Base-by-base conservation (phyloP, 92 coral and sea anemone genomes). In the Porites evermanni region DNA sequence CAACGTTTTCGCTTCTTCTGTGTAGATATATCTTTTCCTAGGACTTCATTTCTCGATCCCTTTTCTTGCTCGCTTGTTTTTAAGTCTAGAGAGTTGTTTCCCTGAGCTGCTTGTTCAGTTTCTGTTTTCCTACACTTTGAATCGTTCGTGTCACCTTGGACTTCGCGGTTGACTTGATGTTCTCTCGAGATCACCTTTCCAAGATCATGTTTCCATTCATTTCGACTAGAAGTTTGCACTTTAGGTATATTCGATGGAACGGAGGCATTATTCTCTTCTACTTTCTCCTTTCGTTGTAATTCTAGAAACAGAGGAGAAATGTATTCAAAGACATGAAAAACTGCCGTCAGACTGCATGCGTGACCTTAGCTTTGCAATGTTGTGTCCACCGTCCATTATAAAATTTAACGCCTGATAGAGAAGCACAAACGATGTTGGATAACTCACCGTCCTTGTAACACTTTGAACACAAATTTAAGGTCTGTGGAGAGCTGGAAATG, bases 1-100 rank as follows among this genome's bases (percentile, higher is more conserved):
- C 98, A 94, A 8, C 95, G 90, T 79, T 94, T 94, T 64, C 86
- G 85, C 77, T 94, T 94, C 84, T 94, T 94, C 82, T 94, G 98
- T 24, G 75, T 70, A 19, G 98, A 96, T 60, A 87, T 75, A 71
- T 94, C 89, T 6, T 90, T 87, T 61, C 85, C 29, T 38, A 38
- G 47, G 47, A 38, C 59, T 29, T 2, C 79, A 18, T 66, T 80
- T 6, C 84, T 70, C 23, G 81, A 69, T 18, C 76, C 94, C 52
- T 51, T 61, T 38, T 78, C 82, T 78, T 78, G 70, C 51, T 73
- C 53, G 58, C 67, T 79, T 50, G 75, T 67, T 52, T 76, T 70
- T 74, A 64, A 72, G 14, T 79, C 86, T 24, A 63, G 84, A 56
- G 91, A 74, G 20, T 83, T 81, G 26, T 86, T 88, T 26, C 91